These are phyloP conservation scores for Pygocentrus nattereri DNA, from an alignment of 2,797 vertebrate species.

Conservation along the genomic window DNA sequence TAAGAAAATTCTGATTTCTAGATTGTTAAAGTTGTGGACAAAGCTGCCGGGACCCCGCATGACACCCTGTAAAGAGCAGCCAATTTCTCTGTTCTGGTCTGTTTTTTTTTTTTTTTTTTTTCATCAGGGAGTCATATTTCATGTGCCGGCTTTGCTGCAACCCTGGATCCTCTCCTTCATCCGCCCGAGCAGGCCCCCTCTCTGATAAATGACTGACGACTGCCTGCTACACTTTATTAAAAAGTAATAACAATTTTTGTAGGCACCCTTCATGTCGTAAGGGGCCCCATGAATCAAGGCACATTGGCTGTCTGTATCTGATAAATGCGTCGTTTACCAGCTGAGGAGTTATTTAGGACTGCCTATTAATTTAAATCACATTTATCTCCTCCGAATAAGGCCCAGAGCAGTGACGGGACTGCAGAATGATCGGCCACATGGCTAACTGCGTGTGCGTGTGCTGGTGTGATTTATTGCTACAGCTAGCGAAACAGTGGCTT, in stretches of 20 bases:
- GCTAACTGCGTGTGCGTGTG: conserved; percentile 67
- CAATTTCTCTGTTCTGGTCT: not conserved
- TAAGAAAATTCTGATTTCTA: not conserved
- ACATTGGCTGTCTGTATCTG: conserved; percentile 99
- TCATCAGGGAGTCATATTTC: conserved; percentile 54
- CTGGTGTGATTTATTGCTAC: conserved; percentile 64
- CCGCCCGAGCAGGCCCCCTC: conserved; percentile 76
- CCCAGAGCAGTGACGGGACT: conserved; percentile 78
- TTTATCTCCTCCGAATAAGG: conserved; percentile 91
- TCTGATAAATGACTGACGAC: conserved; percentile 97
- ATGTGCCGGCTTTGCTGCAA: conserved; percentile 84
- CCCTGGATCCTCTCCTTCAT: conserved; percentile 76
- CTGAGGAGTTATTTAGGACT: conserved; percentile 99
- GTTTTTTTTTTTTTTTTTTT: not conserved
- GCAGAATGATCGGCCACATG: conserved; percentile 78
- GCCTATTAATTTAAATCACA: conserved; percentile 99
- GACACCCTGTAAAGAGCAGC: not conserved
- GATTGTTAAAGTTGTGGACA: not conserved
- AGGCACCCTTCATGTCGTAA: conserved; percentile 98
- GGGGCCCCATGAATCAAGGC: conserved; percentile 99
- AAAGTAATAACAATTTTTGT: conserved; percentile 99
- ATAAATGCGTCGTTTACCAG: conserved; percentile 99
- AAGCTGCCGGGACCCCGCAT: not conserved
- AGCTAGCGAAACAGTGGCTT: conserved; percentile 66
- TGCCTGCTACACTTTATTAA: conserved; percentile 99